Percentiles rank a stretch among this genome's conserved stretches.
Conservation (phyloP, 2,797 vertebrate genomes). For the Epinephelus awoara region DNA sequence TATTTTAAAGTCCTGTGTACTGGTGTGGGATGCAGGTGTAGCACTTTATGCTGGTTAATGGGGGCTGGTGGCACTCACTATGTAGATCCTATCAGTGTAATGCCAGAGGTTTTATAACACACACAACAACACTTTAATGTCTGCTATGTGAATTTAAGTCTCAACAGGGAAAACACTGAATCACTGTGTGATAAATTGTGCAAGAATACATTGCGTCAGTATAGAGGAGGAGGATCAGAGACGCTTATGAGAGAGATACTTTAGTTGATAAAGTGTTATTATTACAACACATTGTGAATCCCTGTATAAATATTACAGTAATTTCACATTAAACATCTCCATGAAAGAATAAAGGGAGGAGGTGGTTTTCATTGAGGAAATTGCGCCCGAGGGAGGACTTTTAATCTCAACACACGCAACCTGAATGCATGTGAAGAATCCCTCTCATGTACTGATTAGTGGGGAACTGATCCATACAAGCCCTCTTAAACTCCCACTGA, state of each 20-base stretch:
- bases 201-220: background rate
- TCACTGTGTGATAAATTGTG: background rate
- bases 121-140: constrained; percentile 44
- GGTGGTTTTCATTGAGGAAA: constrained; percentile 46
- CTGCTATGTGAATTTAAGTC: constrained; percentile 5
- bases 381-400: constrained; percentile 34
- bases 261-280: background rate
- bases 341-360: constrained; percentile 21
- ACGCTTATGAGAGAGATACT: background rate
- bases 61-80: constrained; percentile 60
- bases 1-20: constrained; percentile 40
- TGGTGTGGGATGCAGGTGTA: constrained; percentile 67
- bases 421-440: constrained; percentile 65
- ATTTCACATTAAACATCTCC: constrained; percentile 13
- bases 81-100: constrained; percentile 66
- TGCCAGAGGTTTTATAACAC: constrained; percentile 16
- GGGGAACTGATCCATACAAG: constrained; percentile 66
- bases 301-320: constrained; percentile 15
- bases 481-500: constrained; percentile 50
- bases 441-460: constrained; percentile 69
- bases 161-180: background rate
- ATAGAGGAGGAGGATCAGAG: background rate
- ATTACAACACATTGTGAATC: background rate
- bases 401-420: constrained; percentile 56
- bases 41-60: constrained; percentile 73